Base-by-base conservation (phyloP, 2,888 invertebrate species). In the Metacarcinus magister region DNA sequence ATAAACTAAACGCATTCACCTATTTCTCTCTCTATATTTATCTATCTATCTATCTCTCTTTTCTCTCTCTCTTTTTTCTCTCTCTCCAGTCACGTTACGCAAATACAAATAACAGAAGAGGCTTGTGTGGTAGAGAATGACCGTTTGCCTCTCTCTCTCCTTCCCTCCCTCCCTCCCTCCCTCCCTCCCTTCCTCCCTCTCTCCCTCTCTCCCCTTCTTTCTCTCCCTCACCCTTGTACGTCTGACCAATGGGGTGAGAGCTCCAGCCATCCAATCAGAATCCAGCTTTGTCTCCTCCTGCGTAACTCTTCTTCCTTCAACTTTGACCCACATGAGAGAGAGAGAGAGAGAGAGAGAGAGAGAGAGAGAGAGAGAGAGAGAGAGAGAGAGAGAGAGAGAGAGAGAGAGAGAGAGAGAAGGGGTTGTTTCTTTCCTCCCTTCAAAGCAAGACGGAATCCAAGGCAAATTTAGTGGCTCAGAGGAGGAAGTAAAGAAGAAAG, bases 101-200 rank as follows among this genome's bases (percentile, higher is more conserved):
- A 82, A 82, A 82, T 82, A 82, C 82, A 82, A 82, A 82, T 82
- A 82, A 82, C 28, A 82, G 82, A 13, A 82, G 32, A 82, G 82
- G 32, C 28, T 82, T 82, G 32, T 32, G 82, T 32, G 82, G 19
- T 28, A 82, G 82, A 82, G 82, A 32, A 82, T 13, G 13, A 10
- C 10, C 32, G 82, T 32, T 13, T 32, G 82, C 82, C 28, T 32
- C 28, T 13, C n/a, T n/a, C n/a, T n/a, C n/a, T n/a, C n/a, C n/a
- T n/a, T n/a, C n/a, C n/a, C n/a, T n/a, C n/a, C 67, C 7, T n/a
- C 67, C n/a, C 67, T 5, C n/a, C 23, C 67, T 67, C 67, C n/a
- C 19, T 10, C 32, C 32, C 32, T 32, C 10, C 32, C 82, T n/a
- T 19, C 67, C 54, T 54, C 54, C 10, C 3, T 54, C 54, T 54